Percentiles rank a stretch among this genome's conserved stretches.
phyloP scores from a whole-genome alignment of 2,888 invertebrate genomes.

The Synanthedon vespiformis region DNA sequence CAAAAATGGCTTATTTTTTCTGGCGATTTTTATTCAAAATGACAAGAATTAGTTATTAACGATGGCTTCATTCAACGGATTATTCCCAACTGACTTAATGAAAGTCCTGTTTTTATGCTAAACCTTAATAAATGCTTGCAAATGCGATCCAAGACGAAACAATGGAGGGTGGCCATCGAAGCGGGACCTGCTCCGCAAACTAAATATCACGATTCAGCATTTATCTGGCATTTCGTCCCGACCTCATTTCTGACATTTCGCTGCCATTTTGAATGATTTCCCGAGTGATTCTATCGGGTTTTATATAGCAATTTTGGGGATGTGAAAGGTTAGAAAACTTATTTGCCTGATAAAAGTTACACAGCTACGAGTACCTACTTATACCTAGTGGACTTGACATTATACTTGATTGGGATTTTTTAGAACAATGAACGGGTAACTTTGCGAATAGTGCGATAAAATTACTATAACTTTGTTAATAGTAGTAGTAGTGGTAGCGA shows the following conservation, averaged over 20 bases:
- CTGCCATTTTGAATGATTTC: slow-evolving; percentile 13
- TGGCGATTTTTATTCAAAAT: no score
- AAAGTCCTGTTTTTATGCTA: neutral
- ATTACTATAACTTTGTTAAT: no score
- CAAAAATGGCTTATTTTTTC: no score
- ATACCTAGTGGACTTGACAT: no score
- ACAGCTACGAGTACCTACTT: no score
- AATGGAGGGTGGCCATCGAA: slow-evolving; percentile 13
- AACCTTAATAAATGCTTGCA: neutral
- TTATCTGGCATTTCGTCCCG: slow-evolving; percentile 9
- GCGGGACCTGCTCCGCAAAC: slow-evolving; percentile 8
- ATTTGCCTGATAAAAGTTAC: neutral
- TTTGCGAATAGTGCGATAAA: no score
- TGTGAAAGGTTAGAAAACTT: neutral
- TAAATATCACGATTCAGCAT: slow-evolving; percentile 19
- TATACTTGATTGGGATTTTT: no score
- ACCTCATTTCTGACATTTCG: slow-evolving; percentile 23
- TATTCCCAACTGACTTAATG: no score
- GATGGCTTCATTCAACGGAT: no score
- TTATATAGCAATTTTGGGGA: neutral
- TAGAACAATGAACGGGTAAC: no score
- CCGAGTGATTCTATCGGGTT: neutral
- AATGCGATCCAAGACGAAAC: slow-evolving; percentile 1
- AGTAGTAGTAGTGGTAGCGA: no score
- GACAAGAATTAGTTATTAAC: no score